Percentiles rank a stretch among this genome's conserved stretches.
phyloP scores from a whole-genome alignment of 2,888 invertebrate genomes.

The Zygaena filipendulae region DNA sequence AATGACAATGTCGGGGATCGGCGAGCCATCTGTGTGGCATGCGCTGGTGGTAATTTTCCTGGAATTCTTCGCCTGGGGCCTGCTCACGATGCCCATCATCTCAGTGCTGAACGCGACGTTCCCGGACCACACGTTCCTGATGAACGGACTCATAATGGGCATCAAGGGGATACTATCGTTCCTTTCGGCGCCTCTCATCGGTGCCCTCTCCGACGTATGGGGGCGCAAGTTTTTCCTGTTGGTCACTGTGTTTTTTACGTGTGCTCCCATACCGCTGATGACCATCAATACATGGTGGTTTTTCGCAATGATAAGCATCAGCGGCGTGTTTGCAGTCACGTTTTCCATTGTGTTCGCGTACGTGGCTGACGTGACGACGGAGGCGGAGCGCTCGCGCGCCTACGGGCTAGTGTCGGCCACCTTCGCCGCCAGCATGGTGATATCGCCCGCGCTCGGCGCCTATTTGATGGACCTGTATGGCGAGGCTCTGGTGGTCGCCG shows the following conservation, averaged over 20 bases:
- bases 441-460: conserved; percentile 96
- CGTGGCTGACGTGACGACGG: conserved; percentile 98
- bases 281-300: conserved; percentile 99
- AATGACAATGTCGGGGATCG: conserved; percentile 89
- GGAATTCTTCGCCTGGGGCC: conserved; percentile 99
- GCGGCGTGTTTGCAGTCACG: conserved; percentile 98
- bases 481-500: conserved; percentile 87
- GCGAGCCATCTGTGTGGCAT: conserved; percentile 97
- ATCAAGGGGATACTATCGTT: conserved; percentile 98
- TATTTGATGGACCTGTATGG: conserved; percentile 89
- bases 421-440: conserved; percentile 98
- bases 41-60: conserved; percentile 99
- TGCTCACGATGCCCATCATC: conserved; percentile 98
- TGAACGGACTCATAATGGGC: conserved; percentile 99
- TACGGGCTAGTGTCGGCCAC: conserved; percentile 99
- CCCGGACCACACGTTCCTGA: conserved; percentile 98
- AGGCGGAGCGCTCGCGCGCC: conserved; percentile 93
- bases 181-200: conserved; percentile 96
- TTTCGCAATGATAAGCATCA: conserved; percentile 98
- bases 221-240: conserved; percentile 98
- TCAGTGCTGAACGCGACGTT: conserved; percentile 95
- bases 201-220: conserved; percentile 98
- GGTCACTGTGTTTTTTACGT: conserved; percentile 98
- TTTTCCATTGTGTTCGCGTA: conserved; percentile 99
- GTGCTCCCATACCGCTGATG: conserved; percentile 98